Percentiles rank a stretch among this genome's conserved stretches.
Evolutionary conservation across 2,797 vertebrate genomes (phyloP).

Genomic region (Eurystomus glaucurus): DNA sequence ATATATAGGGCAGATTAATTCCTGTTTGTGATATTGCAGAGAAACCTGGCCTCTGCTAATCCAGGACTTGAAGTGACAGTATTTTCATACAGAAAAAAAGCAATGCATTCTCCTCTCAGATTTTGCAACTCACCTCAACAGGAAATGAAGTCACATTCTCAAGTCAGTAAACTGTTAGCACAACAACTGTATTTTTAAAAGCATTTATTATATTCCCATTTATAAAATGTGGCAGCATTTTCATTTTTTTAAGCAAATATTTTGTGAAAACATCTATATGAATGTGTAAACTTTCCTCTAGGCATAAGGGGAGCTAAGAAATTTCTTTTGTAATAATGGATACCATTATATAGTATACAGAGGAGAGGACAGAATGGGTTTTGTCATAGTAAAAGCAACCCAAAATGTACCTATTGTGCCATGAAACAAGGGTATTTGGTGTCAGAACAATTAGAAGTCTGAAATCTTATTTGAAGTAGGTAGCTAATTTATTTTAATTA

Average conservation of each 20-base stretch:
- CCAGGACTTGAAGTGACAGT: neutral
- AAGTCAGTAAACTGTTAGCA: neutral
- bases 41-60: neutral
- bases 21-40: neutral
- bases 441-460: constrained; percentile 16
- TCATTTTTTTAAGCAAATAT: constrained; percentile 14
- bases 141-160: neutral
- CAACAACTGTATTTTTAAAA: neutral
- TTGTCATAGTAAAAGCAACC: neutral
- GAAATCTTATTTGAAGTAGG: constrained; percentile 11
- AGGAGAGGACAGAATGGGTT: neutral
- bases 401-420: neutral
- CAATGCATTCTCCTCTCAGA: neutral
- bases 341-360: neutral
- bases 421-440: constrained; percentile 8
- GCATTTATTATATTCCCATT: constrained; percentile 11
- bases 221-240: constrained; percentile 17
- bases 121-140: neutral
- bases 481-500: constrained; percentile 37
- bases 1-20: neutral
- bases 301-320: neutral
- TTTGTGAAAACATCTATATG: neutral
- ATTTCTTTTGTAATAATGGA: constrained; percentile 27
- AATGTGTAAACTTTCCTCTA: constrained; percentile 5
- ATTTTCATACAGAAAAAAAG: neutral